Conservation (phyloP, 2,797 vertebrate species). For the Remorina albescens region DNA sequence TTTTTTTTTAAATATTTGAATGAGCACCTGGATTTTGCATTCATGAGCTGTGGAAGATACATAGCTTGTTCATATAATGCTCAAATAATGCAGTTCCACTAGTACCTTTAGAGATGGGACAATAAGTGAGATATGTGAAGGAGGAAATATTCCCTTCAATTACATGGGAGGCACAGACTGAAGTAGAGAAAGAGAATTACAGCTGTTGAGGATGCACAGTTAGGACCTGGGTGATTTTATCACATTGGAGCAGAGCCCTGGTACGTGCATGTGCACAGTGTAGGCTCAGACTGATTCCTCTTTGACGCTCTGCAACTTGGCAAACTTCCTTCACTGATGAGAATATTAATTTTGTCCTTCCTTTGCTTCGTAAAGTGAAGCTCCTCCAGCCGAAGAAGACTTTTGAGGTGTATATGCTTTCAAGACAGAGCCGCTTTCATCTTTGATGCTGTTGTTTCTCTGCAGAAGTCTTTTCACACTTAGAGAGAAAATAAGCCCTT, state of each 20-base stretch:
- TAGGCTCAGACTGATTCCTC: conserved; percentile 64
- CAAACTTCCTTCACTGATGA: conserved; percentile 70
- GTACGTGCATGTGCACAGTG: conserved; percentile 48
- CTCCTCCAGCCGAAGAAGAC: conserved; percentile 39
- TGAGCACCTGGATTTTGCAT: background rate
- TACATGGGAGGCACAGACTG: conserved; percentile 18
- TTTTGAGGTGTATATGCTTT: conserved; percentile 40
- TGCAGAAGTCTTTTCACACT: conserved; percentile 2
- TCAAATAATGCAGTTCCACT: conserved; percentile 7
- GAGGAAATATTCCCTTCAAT: background rate
- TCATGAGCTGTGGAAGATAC: background rate
- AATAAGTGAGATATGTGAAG: conserved; percentile 13
- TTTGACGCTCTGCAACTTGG: conserved; percentile 71
- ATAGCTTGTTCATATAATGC: background rate
- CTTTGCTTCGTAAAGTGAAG: conserved; percentile 51
- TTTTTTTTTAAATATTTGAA: conserved; percentile 19
- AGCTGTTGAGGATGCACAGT: conserved; percentile 40
- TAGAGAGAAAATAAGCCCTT: background rate
- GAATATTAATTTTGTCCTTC: conserved; percentile 80
- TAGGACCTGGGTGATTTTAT: conserved; percentile 62
- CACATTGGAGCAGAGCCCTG: conserved; percentile 58
- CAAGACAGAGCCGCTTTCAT: conserved; percentile 40
- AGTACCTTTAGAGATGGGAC: conserved; percentile 1
- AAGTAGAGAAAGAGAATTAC: conserved; percentile 17
- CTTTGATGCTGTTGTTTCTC: conserved; percentile 12